These are phyloP conservation scores for Mohoua ochrocephala DNA, from an alignment of 2,113 vertebrate genomes.

Conservation along the genomic window DNA sequence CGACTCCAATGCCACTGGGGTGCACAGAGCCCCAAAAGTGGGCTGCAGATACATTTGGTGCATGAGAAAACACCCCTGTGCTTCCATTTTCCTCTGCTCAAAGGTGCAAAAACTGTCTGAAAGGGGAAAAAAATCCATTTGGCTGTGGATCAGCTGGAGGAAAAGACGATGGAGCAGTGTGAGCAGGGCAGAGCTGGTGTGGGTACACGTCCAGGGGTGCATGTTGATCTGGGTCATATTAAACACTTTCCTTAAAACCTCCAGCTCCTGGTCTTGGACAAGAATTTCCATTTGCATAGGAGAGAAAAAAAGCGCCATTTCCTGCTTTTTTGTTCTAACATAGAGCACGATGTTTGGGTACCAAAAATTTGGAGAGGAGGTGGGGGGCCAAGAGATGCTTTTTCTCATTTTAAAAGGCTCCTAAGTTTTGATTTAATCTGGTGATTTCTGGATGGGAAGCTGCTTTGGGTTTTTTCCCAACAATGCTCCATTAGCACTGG, in stretches of 20 bases:
- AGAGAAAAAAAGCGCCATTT: accelerated
- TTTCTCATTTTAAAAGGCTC: background rate
- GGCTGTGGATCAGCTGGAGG: background rate
- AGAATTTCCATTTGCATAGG: background rate
- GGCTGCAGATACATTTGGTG: background rate
- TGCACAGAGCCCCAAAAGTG: background rate
- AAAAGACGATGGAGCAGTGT: background rate
- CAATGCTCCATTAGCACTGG: background rate
- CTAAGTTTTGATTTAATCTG: background rate
- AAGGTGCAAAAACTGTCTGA: background rate
- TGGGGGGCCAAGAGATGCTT: background rate
- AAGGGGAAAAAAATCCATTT: background rate
- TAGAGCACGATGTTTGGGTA: accelerated
- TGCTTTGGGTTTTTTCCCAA: background rate
- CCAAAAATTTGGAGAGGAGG: background rate
- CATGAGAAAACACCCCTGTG: background rate
- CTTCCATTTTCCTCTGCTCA: background rate
- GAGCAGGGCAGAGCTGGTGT: background rate
- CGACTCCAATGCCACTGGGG: accelerated
- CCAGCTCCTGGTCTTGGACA: background rate
- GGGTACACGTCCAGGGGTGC: accelerated
- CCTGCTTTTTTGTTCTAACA: background rate
- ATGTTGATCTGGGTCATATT: background rate
- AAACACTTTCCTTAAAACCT: background rate
- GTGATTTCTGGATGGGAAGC: background rate